phyloP scores from a whole-genome alignment of 2,797 vertebrate species.

The Danio aesculapii region DNA sequence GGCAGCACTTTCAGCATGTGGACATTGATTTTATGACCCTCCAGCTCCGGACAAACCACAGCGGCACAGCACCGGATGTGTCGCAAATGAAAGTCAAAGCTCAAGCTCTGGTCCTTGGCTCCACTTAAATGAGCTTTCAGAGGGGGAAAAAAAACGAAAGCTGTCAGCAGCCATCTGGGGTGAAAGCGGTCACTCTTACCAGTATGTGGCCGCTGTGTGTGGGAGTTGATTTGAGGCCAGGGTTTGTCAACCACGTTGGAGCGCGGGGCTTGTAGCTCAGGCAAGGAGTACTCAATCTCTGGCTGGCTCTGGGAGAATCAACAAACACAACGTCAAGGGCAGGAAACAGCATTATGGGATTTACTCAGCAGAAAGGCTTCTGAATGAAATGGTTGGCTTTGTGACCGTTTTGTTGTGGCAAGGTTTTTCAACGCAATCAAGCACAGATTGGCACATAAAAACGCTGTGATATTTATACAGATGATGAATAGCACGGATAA shows the following conservation, averaged over 20 bases:
- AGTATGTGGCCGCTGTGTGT: conserved; percentile 82
- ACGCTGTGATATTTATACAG: background rate
- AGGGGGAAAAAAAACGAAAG: conserved; percentile 16
- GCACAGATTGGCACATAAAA: background rate
- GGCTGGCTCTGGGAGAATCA: conserved; percentile 86
- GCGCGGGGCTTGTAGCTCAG: conserved; percentile 80
- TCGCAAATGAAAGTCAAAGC: conserved; percentile 23
- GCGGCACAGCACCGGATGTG: background rate
- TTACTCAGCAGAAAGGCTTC: conserved; percentile 41
- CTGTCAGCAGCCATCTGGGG: conserved; percentile 32
- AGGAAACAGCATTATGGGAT: conserved; percentile 40
- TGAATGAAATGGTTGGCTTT: conserved; percentile 34
- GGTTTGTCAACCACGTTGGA: conserved; percentile 81
- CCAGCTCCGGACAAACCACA: conserved; percentile 30
- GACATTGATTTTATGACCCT: conserved; percentile 51
- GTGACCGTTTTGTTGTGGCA: conserved; percentile 29
- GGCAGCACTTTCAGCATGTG: conserved; percentile 41
- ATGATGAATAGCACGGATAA: conserved; percentile 6
- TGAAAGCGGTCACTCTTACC: conserved; percentile 74
- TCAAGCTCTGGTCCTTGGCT: conserved; percentile 3
- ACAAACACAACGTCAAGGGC: conserved; percentile 32
- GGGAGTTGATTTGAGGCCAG: conserved; percentile 81
- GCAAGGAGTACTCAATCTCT: conserved; percentile 84
- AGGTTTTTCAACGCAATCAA: conserved; percentile 25
- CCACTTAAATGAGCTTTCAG: conserved; percentile 29